Evolutionary conservation across 1,140 invertebrate genomes (phyloP).

Genomic region (Drosophila miranda): DNA sequence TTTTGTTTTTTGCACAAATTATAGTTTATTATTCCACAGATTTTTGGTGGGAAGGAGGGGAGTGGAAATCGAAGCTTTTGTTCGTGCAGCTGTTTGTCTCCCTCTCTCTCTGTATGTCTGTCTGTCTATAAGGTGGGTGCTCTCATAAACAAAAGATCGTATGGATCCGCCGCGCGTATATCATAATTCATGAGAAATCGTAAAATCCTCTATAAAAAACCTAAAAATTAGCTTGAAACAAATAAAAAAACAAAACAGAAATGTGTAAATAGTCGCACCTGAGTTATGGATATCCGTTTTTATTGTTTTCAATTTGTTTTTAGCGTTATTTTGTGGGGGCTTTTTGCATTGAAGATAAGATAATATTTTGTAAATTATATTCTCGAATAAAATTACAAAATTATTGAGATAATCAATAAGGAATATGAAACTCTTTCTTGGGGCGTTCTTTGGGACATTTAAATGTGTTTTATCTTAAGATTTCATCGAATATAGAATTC

Average conservation of each 20-base stretch:
- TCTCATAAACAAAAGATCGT: slow-evolving; percentile 19
- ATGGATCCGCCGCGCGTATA: neutral
- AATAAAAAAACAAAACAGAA: neutral
- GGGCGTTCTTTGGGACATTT: too few relatives aligned
- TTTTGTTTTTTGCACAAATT: slow-evolving; percentile 51
- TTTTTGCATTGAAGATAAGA: too few relatives aligned
- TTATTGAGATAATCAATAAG: too few relatives aligned
- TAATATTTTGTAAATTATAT: too few relatives aligned
- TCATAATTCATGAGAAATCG: slow-evolving; percentile 36
- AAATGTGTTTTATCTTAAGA: too few relatives aligned
- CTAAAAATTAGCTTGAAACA: slow-evolving; percentile 1
- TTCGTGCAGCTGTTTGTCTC: slow-evolving; percentile 46
- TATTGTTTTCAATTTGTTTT: too few relatives aligned
- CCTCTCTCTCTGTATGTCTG: slow-evolving; percentile 10
- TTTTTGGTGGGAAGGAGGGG: neutral
- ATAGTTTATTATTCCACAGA: slow-evolving; percentile 52
- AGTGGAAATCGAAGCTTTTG: slow-evolving; percentile 55
- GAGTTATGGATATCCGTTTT: too few relatives aligned
- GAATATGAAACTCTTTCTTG: too few relatives aligned
- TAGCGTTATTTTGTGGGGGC: too few relatives aligned
- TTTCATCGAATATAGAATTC: too few relatives aligned
- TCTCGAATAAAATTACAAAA: too few relatives aligned
- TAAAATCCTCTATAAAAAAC: slow-evolving; percentile 11
- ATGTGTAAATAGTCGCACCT: neutral
- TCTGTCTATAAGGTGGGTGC: slow-evolving; percentile 23